Evolutionary conservation across 1,140 invertebrate species (phyloP).

Genomic region (Pseudomyrmex flavicornis): DNA sequence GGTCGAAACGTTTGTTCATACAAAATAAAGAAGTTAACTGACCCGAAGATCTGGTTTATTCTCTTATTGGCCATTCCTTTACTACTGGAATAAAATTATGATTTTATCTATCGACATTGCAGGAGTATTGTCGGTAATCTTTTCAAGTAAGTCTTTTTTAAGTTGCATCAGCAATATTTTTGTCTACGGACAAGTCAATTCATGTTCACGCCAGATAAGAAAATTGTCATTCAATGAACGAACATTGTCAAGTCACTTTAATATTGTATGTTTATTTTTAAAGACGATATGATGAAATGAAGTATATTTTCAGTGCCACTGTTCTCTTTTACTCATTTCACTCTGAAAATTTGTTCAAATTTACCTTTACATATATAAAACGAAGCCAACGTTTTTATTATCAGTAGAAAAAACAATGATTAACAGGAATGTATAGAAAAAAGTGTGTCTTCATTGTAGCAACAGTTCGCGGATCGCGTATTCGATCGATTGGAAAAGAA

Average conservation of each 20-base stretch:
- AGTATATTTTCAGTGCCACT: no score
- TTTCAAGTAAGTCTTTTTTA: no score
- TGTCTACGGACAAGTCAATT: background rate
- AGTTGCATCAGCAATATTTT: background rate
- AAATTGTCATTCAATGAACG: background rate
- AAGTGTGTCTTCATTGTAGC: background rate
- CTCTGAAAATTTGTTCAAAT: background rate
- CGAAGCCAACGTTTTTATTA: background rate
- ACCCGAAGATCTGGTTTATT: no score
- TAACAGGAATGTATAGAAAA: conserved; percentile 2
- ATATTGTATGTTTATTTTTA: no score
- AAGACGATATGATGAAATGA: no score
- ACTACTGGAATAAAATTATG: no score
- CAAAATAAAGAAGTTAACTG: no score
- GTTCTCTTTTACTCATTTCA: no score
- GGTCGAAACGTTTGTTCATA: no score
- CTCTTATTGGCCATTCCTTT: no score
- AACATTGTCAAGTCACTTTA: background rate
- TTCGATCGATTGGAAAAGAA: background rate
- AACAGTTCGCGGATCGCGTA: background rate
- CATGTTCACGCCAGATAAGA: background rate
- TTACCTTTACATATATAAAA: background rate
- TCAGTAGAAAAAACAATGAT: background rate
- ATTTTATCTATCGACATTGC: no score
- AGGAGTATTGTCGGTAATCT: no score